Evolutionary conservation across 2,113 vertebrate genomes (phyloP).

Genomic region (Mobula birostris): DNA sequence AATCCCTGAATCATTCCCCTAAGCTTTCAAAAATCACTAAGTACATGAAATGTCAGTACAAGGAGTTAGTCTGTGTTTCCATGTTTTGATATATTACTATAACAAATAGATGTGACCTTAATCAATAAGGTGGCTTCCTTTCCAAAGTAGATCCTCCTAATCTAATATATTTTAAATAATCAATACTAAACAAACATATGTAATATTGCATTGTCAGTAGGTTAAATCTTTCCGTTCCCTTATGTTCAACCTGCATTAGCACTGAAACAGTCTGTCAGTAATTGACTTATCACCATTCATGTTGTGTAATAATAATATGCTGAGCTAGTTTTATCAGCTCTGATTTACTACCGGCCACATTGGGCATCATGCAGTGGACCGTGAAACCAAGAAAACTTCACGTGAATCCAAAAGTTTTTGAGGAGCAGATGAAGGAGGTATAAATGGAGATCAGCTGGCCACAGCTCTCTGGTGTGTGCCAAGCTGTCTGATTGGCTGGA

Average conservation of each 20-base stretch:
- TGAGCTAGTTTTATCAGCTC: conserved; percentile 31
- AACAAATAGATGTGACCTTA: neutral
- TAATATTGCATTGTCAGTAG: neutral
- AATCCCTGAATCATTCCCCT: neutral
- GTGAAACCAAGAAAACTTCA: conserved; percentile 43
- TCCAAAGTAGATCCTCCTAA: neutral
- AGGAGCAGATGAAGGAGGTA: conserved; percentile 66
- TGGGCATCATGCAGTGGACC: conserved; percentile 45
- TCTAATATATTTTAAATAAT: neutral
- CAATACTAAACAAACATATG: neutral
- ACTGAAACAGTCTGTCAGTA: conserved; percentile 35
- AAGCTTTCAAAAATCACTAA: neutral
- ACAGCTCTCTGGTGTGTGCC: conserved; percentile 57
- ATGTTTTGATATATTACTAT: neutral
- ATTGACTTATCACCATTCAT: conserved; percentile 30
- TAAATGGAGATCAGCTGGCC: conserved; percentile 59
- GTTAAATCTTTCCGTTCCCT: neutral
- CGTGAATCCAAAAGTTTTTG: conserved; percentile 53
- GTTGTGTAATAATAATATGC: conserved; percentile 42
- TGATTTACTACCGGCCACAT: conserved; percentile 38
- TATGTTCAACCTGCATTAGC: neutral
- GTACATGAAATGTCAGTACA: neutral
- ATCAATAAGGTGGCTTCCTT: neutral
- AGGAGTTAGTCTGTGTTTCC: neutral
- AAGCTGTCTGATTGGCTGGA: conserved; percentile 68